phyloP scores from a whole-genome alignment of 2,797 vertebrate species.

The Anguilla marmorata region DNA sequence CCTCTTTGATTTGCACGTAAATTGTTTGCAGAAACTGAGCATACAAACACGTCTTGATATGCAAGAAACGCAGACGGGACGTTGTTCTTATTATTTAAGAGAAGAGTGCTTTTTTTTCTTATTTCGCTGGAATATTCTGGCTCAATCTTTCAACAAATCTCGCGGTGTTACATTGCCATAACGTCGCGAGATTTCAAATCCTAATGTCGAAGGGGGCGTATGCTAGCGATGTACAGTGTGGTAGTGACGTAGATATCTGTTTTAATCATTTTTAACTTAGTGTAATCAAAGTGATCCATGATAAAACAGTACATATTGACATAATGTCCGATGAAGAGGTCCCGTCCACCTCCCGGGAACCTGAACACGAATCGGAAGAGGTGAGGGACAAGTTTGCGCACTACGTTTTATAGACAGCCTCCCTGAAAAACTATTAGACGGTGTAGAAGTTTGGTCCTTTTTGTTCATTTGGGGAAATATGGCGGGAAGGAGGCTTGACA shows the following conservation, averaged over 20 bases:
- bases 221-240: slow-evolving; percentile 43
- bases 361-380: slow-evolving; percentile 46
- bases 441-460: slow-evolving; percentile 52
- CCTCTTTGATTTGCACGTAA: background rate
- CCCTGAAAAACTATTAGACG: slow-evolving; percentile 37
- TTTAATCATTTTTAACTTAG: slow-evolving; percentile 49
- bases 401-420: slow-evolving; percentile 31
- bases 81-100: background rate
- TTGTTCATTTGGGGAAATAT: slow-evolving; percentile 50
- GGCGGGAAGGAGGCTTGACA: slow-evolving; percentile 50
- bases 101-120: background rate
- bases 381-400: slow-evolving; percentile 45
- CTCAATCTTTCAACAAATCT: slow-evolving; percentile 24
- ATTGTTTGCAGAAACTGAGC: background rate
- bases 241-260: slow-evolving; percentile 46
- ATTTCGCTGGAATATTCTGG: slow-evolving; percentile 14
- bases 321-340: slow-evolving; percentile 60
- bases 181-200: slow-evolving; percentile 38
- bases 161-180: slow-evolving; percentile 25
- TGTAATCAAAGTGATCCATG: slow-evolving; percentile 41
- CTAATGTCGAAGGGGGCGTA: slow-evolving; percentile 47
- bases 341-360: slow-evolving; percentile 57
- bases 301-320: slow-evolving; percentile 28
- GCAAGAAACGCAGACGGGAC: background rate
- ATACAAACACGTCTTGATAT: background rate